A percentile compares a stretch with the other conserved stretches of the same genome.
Evolutionary conservation across 35 echinoderm and acorn worm species (phyloP).

Genomic region (Apostichopus californicus): DNA sequence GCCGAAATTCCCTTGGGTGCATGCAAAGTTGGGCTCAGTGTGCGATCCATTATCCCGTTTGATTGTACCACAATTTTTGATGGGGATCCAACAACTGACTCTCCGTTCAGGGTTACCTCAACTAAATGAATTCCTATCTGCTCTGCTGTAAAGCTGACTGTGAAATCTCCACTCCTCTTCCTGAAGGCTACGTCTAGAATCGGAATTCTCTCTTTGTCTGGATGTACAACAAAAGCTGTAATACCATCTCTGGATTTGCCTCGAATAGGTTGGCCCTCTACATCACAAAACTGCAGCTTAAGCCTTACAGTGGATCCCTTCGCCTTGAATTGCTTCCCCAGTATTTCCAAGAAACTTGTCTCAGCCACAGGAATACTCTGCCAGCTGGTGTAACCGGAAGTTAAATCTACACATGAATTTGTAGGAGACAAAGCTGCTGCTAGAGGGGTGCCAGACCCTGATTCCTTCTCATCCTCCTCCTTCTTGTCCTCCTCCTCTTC

Average conservation of each 20-base stretch:
- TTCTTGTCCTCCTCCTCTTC: neutral
- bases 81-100: neutral
- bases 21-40: neutral
- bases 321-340: neutral
- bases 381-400: too few species aligned
- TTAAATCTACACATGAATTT: too few species aligned
- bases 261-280: neutral
- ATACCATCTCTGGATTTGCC: neutral
- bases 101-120: neutral
- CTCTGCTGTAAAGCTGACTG: neutral
- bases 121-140: neutral
- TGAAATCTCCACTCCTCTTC: neutral
- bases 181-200: neutral
- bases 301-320: conserved; percentile 1
- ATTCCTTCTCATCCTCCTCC: too few species aligned
- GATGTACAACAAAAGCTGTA: neutral
- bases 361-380: neutral
- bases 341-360: neutral
- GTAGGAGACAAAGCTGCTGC: neutral
- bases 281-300: conserved; percentile 15
- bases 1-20: neutral
- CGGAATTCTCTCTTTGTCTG: neutral
- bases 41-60: neutral
- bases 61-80: neutral
- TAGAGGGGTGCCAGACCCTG: neutral